phyloP scores from a whole-genome alignment of 2,888 invertebrate species.

The Sarcophaga carnaria region DNA sequence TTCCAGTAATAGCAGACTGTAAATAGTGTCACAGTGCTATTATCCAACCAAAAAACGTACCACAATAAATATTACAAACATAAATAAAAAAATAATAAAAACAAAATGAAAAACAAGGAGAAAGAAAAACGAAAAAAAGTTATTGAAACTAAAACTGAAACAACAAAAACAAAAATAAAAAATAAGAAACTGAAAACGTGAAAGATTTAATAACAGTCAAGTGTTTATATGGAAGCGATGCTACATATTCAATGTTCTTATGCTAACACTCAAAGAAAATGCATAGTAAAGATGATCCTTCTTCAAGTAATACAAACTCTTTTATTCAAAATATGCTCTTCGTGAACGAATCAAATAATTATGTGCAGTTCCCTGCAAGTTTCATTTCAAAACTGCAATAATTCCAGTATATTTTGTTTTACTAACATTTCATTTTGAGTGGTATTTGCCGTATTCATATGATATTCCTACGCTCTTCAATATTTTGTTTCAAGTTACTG shows the following conservation, averaged over 20 bases:
- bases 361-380: no score
- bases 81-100: no score
- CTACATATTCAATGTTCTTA: not conserved
- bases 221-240: conserved; percentile 46
- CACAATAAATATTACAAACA: not conserved
- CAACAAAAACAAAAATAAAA: not conserved
- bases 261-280: no score
- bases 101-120: not conserved
- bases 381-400: no score
- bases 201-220: conserved; percentile 57
- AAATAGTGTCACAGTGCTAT: conserved; percentile 23
- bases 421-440: conserved; percentile 3
- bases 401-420: no score
- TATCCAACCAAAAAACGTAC: conserved; percentile 41
- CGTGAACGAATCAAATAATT: no score
- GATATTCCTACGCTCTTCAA: not conserved
- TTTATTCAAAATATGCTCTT: no score
- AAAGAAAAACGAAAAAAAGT: not conserved
- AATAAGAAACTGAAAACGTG: conserved; percentile 57
- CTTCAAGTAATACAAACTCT: no score
- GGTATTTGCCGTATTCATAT: not conserved
- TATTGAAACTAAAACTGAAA: not conserved
- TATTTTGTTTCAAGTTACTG: conserved; percentile 8
- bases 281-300: no score
- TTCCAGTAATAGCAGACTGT: not conserved